Evolutionary conservation across 2,888 invertebrate species (phyloP).

Genomic region (Shargacucullia verbasci): DNA sequence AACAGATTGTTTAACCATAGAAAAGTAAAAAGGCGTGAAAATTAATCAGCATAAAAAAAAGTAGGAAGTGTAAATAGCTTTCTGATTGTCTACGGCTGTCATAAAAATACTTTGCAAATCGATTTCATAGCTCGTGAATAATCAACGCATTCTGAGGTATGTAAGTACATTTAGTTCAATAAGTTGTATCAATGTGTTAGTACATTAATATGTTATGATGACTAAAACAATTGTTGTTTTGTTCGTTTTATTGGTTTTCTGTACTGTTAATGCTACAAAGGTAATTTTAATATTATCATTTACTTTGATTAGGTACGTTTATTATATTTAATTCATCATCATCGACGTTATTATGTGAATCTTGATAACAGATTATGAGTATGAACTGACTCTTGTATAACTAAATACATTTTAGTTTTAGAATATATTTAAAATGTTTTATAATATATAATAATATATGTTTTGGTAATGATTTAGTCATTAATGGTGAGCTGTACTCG

Average conservation of each 20-base stretch:
- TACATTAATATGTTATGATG: conserved; percentile 42
- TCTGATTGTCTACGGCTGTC: conserved; percentile 44
- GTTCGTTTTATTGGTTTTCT: conserved; percentile 22
- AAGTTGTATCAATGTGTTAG: conserved; percentile 26
- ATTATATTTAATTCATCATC: too few relatives aligned
- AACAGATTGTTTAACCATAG: conserved; percentile 13
- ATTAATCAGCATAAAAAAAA: conserved; percentile 62
- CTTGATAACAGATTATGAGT: too few relatives aligned
- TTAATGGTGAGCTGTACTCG: too few relatives aligned
- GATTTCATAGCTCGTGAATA: conserved; percentile 44
- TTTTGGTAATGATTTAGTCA: too few relatives aligned
- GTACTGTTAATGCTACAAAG: conserved; percentile 19
- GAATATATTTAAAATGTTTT: too few relatives aligned
- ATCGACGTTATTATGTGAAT: too few relatives aligned
- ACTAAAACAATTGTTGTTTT: conserved; percentile 26
- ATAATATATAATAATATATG: too few relatives aligned
- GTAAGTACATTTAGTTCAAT: conserved; percentile 39
- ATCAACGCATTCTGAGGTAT: conserved; percentile 18
- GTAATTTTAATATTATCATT: conserved; percentile 15
- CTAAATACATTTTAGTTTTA: too few relatives aligned
- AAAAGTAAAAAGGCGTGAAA: conserved; percentile 57
- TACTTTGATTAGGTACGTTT: background rate
- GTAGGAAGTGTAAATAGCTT: conserved; percentile 41
- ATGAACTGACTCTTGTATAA: too few relatives aligned
- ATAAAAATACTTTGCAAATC: conserved; percentile 49